Evolutionary conservation across 2,113 vertebrate genomes (phyloP).

Genomic region (Myrmecobius fasciatus): DNA sequence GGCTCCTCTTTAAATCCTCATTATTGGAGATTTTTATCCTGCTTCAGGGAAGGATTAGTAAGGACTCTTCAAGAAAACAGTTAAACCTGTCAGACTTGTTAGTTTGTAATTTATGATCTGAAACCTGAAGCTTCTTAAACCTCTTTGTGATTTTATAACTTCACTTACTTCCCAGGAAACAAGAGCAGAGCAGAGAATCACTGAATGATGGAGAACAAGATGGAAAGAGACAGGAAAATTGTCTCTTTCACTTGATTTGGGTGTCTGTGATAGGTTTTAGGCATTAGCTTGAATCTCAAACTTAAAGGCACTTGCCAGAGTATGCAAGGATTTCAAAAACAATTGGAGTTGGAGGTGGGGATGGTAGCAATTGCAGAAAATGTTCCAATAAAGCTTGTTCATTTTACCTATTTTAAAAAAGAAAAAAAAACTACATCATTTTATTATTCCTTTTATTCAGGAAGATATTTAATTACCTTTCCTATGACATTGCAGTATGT

Average conservation of each 20-base stretch:
- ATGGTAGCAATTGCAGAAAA: slow-evolving; percentile 26
- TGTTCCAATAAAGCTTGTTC: slow-evolving; percentile 22
- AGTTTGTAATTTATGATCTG: slow-evolving; percentile 45
- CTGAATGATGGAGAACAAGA: background rate
- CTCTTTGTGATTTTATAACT: background rate
- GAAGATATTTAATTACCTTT: slow-evolving; percentile 1
- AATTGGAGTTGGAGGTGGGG: background rate
- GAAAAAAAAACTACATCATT: background rate
- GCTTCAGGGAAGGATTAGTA: slow-evolving; percentile 7
- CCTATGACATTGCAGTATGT: background rate
- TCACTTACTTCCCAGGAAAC: background rate
- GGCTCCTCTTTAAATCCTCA: background rate
- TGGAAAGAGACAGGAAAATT: background rate
- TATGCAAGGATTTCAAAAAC: slow-evolving; percentile 25
- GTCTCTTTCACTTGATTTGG: slow-evolving; percentile 29
- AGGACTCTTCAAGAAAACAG: slow-evolving; percentile 33
- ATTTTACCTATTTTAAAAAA: slow-evolving; percentile 21
- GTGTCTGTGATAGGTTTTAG: slow-evolving; percentile 13
- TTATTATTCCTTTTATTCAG: background rate
- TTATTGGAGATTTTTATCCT: background rate
- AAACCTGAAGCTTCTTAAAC: slow-evolving; percentile 22
- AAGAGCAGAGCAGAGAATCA: slow-evolving; percentile 15
- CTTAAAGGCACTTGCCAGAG: slow-evolving; percentile 46
- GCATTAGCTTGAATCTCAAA: slow-evolving; percentile 35
- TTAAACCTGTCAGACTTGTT: slow-evolving; percentile 1